Evolutionary conservation across 2,888 invertebrate genomes (phyloP), one percentile per base, ranked within the genome.

Genomic region (Lithophane ornitopus): DNA sequence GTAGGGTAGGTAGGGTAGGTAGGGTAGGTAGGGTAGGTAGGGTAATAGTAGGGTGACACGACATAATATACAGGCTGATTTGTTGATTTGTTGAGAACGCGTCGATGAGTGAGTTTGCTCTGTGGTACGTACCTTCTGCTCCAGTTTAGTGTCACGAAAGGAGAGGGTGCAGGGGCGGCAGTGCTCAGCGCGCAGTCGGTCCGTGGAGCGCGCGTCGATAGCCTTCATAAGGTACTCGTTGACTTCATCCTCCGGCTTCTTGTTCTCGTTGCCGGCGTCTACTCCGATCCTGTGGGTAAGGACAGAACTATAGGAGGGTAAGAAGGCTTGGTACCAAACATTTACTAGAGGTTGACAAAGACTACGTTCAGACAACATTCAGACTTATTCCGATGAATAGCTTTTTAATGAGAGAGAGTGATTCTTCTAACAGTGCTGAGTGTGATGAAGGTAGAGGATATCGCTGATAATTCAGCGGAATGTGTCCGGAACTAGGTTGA

Each of bases 171-270:
- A 97, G 0, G 98, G 98, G 73, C 98, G 97, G 93, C 99, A 99
- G 93, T 99, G 99, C 91, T 99, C 98, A 1, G 98, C 97, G 73
- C 99, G 97, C 72, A 99, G 97, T 70, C 98, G 97, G 95, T 99
- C 99, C 76, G 99, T 98, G 92, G 99, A 99, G 72, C 99, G 97
- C 1, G 99, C 99, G 94, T 99, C 99, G 85, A 99, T 99, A 22
- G 99, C 99, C 85, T 98, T 98, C 97, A 99, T 98, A 87, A 99
- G 97, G 94, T 99, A 99, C 89, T 99, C 99, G 92, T 99, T 99
- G 39, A 99, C 99, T 94, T 99, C 99, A 87, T 99, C 99, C 89
- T 99, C 98, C 0, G 98, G 98, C 92, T 98, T 98, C 93, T 98
- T 98, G 82, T 97, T 97, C 87, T 98, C 98, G 41, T 95, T 94